Conservation (phyloP, 2,888 invertebrate genomes). For the Baccha elongata region DNA sequence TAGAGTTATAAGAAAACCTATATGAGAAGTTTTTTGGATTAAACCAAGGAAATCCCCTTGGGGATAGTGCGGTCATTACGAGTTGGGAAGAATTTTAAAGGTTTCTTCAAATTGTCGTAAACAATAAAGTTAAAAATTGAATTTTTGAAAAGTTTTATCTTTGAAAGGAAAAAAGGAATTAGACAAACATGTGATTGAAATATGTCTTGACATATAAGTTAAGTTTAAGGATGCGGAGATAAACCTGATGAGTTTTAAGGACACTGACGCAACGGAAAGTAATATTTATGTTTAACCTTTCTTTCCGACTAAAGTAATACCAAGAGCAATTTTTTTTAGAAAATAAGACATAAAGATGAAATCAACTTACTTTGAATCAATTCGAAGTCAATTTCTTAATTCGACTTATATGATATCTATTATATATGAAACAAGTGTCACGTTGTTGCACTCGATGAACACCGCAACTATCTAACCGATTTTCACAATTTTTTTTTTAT, state of each 20-base stretch:
- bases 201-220: neutral
- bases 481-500: too few relatives aligned
- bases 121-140: constrained; percentile 48
- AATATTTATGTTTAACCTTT: too few relatives aligned
- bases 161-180: neutral
- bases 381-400: too few relatives aligned
- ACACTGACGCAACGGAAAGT: neutral
- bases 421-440: too few relatives aligned
- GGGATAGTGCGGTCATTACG: constrained; percentile 51
- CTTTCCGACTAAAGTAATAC: too few relatives aligned
- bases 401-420: too few relatives aligned
- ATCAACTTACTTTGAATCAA: too few relatives aligned
- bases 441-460: too few relatives aligned
- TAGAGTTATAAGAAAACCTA: constrained; percentile 13
- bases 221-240: too few relatives aligned
- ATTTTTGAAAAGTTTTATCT: constrained; percentile 32
- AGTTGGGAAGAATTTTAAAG: constrained; percentile 43
- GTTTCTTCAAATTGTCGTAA: constrained; percentile 30
- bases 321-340: too few relatives aligned
- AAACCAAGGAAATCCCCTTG: constrained; percentile 29
- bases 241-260: neutral
- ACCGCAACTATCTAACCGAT: too few relatives aligned
- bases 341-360: too few relatives aligned
- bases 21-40: constrained; percentile 15
- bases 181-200: neutral